Base-by-base conservation (phyloP, 2,888 invertebrate genomes). In the Microchrysa polita region DNA sequence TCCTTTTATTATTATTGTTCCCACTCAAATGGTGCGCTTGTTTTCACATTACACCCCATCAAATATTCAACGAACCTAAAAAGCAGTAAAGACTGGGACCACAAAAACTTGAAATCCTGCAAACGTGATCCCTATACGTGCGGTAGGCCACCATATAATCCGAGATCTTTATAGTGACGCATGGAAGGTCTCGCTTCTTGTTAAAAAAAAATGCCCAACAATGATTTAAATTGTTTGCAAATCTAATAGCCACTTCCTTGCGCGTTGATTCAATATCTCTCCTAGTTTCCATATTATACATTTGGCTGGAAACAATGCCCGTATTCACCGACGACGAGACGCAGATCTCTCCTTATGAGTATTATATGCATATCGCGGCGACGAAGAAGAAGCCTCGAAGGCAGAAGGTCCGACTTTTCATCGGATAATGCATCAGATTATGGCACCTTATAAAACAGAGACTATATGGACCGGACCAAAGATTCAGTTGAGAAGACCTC, bases 141-240 rank as follows among this genome's bases (percentile, higher is more conserved):
- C 27, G 27, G 27, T 34, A 34, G 27, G 27, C 27, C 27, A 34
- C 27, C 2, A 34, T n/a, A n/a, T n/a, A n/a, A 34, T 34, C 27
- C 7, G 27, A 34, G 27, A 34, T 34, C 27, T 34, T 34, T 34
- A 34, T n/a, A n/a, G 27, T 7, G 27, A 34, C 27, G 27, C 27
- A 34, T 34, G 27, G 27, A 34, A 34, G 27, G 27, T 7, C n/a
- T n/a, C n/a, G n/a, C n/a, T n/a, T 34, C 27, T 34, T 34, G 27
- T 34, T 34, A 34, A 34, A 34, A n/a, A 44, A n/a, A n/a, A n/a
- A n/a, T 16, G 5, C 52, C 16, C 52, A 52, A 16, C 22, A 20
- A 48, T 20, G 23, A 65, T 65, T 65, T 65, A 65, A 65, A 65
- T 65, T 65, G 65, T 44, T 65, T 65, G 65, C 65, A 65, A 65